Percentiles rank a stretch among this genome's conserved stretches.
Conservation (phyloP, 2,888 invertebrate species). For the Rhamnusium bicolor region DNA sequence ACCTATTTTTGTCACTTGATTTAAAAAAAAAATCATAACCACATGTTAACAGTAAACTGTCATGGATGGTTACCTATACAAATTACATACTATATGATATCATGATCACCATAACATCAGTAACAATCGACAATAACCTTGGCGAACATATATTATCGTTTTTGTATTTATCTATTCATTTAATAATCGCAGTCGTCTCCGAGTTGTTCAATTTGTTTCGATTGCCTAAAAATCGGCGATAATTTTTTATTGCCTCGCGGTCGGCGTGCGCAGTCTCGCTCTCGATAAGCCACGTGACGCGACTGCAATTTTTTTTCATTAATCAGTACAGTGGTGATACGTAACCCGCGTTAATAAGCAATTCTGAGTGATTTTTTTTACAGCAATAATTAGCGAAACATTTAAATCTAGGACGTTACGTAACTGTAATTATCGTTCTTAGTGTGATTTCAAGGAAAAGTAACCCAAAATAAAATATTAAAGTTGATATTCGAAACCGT, state of each 20-base stretch:
- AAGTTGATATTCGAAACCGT: slow-evolving; percentile 11
- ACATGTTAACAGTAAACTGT: not conserved
- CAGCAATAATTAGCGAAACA: not conserved
- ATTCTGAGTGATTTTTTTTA: slow-evolving; percentile 11
- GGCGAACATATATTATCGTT: slow-evolving; percentile 40
- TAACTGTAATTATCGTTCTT: not conserved
- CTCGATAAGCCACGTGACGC: slow-evolving; percentile 23
- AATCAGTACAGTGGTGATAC: slow-evolving; percentile 14
- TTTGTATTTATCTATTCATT: slow-evolving; percentile 47
- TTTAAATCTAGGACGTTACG: not conserved
- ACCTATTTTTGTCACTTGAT: not conserved
- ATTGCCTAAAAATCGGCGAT: slow-evolving; percentile 32
- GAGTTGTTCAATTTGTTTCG: slow-evolving; percentile 26
- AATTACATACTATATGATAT: not conserved
- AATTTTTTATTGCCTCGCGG: slow-evolving; percentile 13
- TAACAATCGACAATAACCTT: slow-evolving; percentile 55
- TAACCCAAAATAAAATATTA: not conserved
- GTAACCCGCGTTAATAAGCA: slow-evolving; percentile 9
- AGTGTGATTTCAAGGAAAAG: not conserved
- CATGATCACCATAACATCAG: slow-evolving; percentile 29
- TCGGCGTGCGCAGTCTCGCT: slow-evolving; percentile 1
- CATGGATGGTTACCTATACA: slow-evolving; percentile 13
- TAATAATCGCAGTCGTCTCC: slow-evolving; percentile 32
- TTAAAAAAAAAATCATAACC: slow-evolving; percentile 4
- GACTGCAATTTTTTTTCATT: slow-evolving; percentile 29